Evolutionary conservation across 2,888 invertebrate species (phyloP).

Genomic region (Argynnis bischoffii): DNA sequence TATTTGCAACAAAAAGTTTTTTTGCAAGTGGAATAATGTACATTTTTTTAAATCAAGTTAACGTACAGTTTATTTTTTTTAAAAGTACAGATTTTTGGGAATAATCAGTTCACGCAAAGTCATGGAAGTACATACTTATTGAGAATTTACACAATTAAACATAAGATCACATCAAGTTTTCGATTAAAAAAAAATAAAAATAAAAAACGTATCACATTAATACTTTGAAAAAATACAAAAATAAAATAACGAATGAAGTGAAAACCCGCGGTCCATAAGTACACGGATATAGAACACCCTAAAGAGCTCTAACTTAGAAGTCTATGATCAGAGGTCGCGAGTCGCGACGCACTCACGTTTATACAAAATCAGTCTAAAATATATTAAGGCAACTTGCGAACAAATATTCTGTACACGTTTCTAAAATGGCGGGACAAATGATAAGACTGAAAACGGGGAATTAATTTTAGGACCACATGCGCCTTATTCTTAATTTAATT

Average conservation of each 20-base stretch:
- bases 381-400: slow-evolving; percentile 79
- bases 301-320: slow-evolving; percentile 25
- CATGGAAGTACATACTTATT: too few relatives aligned
- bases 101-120: too few relatives aligned
- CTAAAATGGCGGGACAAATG: slow-evolving; percentile 22
- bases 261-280: slow-evolving; percentile 37
- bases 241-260: slow-evolving; percentile 13
- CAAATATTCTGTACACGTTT: slow-evolving; percentile 33
- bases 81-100: too few relatives aligned
- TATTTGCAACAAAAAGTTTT: neutral
- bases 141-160: too few relatives aligned
- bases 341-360: slow-evolving; percentile 52
- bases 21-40: neutral
- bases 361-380: slow-evolving; percentile 86
- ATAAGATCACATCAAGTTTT: neutral
- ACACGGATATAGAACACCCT: slow-evolving; percentile 31
- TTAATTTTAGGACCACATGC: neutral
- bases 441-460: neutral
- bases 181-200: neutral
- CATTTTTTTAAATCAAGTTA: too few relatives aligned
- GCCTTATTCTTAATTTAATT: too few relatives aligned
- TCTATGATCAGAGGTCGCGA: neutral
- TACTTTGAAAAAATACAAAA: neutral
- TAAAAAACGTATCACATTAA: slow-evolving; percentile 1
- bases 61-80: too few relatives aligned